A percentile compares a stretch with the other conserved stretches of the same genome.
These are phyloP conservation scores for Dromius quadrimaculatus DNA, from an alignment of 2,888 invertebrate genomes.

Conservation along the genomic window DNA sequence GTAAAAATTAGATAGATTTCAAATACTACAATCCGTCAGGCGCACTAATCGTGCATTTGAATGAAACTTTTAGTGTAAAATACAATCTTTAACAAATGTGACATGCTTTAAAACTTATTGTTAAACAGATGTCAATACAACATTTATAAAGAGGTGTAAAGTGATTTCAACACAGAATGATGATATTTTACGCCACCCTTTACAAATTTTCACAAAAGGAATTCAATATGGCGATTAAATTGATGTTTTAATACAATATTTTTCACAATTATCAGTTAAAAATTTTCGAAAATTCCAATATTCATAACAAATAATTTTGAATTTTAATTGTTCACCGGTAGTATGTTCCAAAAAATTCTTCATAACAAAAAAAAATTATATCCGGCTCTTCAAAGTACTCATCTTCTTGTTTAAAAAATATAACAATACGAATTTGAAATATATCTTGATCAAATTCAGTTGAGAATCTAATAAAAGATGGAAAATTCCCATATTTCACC, in stretches of 20 bases:
- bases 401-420: background rate
- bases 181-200: constrained; percentile 9
- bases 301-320: too few species aligned
- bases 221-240: constrained; percentile 47
- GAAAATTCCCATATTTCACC: constrained; percentile 17
- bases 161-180: too few species aligned
- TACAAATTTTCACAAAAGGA: constrained; percentile 18
- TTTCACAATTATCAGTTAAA: constrained; percentile 6
- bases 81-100: constrained; percentile 23
- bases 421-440: constrained; percentile 25
- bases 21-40: background rate
- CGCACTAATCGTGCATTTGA: background rate
- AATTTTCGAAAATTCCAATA: too few species aligned
- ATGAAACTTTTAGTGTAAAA: constrained; percentile 10
- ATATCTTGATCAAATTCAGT: constrained; percentile 1
- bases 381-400: background rate
- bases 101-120: constrained; percentile 42
- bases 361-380: too few species aligned
- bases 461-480: constrained; percentile 1
- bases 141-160: constrained; percentile 3
- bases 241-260: constrained; percentile 32
- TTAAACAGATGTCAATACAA: constrained; percentile 48
- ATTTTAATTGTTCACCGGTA: too few species aligned
- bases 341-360: too few species aligned
- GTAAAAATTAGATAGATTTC: constrained; percentile 16